Evolutionary conservation across 2,888 invertebrate species (phyloP).

Genomic region (Monoplex corrugatus): DNA sequence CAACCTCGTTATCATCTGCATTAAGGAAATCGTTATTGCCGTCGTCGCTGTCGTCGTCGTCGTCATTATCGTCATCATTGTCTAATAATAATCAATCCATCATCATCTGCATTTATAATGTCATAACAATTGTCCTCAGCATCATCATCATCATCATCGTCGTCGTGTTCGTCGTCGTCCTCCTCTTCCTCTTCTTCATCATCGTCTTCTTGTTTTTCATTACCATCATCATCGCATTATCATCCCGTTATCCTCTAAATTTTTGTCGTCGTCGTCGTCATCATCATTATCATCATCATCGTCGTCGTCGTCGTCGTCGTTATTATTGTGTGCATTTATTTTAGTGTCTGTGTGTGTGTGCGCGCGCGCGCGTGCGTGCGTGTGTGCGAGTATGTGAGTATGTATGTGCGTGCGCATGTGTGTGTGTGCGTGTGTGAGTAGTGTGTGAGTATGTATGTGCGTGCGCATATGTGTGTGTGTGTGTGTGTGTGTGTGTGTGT

Average conservation of each 20-base stretch:
- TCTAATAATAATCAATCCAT: too few relatives aligned
- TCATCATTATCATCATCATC: not conserved
- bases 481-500: not conserved
- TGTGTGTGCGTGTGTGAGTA: not conserved
- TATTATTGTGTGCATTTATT: not conserved
- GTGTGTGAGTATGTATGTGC: not conserved
- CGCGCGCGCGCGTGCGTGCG: conserved; percentile 10
- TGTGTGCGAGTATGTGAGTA: not conserved
- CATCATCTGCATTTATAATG: too few relatives aligned
- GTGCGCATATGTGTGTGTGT: not conserved
- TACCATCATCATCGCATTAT: too few relatives aligned
- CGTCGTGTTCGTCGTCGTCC: not conserved
- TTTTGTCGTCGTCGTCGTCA: not conserved
- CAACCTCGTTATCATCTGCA: too few relatives aligned
- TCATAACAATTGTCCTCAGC: not conserved
- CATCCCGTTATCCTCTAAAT: too few relatives aligned
- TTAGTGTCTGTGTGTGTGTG: conserved; percentile 1
- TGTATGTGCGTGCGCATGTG: not conserved
- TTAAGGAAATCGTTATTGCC: too few relatives aligned
- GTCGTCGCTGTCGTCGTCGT: too few relatives aligned
- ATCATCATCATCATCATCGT: not conserved
- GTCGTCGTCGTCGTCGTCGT: not conserved
- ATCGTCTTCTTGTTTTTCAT: not conserved
- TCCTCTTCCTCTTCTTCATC: not conserved
- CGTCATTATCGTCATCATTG: too few relatives aligned